Percentiles rank a stretch among this genome's conserved stretches.
Conservation (phyloP, 2,113 vertebrate species). For the Ctenodactylus gundi region DNA sequence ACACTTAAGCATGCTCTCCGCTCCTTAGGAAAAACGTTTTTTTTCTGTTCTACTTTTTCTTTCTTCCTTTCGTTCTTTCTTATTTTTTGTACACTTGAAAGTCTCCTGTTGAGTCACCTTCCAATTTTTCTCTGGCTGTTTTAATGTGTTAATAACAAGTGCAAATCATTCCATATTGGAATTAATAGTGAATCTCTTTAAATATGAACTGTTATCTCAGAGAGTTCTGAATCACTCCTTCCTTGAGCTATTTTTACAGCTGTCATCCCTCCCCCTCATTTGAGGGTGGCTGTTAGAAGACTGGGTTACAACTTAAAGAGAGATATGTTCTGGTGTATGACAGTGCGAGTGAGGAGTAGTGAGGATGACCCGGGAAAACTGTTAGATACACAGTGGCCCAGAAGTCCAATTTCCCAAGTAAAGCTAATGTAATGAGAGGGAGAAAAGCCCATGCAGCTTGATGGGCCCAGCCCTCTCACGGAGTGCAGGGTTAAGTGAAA, state of each 20-base stretch:
- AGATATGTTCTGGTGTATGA: not conserved
- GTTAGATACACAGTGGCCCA: not conserved
- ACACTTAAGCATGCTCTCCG: not conserved
- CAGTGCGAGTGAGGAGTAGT: not conserved
- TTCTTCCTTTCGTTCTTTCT: too few species aligned
- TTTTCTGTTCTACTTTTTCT: not conserved
- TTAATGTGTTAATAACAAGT: conserved; percentile 59
- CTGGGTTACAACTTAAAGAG: not conserved
- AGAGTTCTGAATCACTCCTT: conserved; percentile 37
- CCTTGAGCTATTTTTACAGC: not conserved
- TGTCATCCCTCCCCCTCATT: not conserved
- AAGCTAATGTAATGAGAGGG: not conserved
- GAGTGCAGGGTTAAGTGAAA: not conserved
- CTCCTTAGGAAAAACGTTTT: not conserved
- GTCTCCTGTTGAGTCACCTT: conserved; percentile 45
- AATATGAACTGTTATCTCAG: conserved; percentile 54
- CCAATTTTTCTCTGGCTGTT: conserved; percentile 51
- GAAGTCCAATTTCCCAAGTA: not conserved
- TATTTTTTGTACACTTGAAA: not conserved
- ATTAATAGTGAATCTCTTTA: conserved; percentile 55
- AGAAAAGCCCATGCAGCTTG: not conserved
- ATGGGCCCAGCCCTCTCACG: not conserved
- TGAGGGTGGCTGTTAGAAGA: not conserved
- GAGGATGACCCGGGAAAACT: not conserved
- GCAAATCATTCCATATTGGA: conserved; percentile 51